Percentiles rank a stretch among this genome's conserved stretches.
Evolutionary conservation across 2,888 invertebrate genomes (phyloP).

Genomic region (Blera fallax): DNA sequence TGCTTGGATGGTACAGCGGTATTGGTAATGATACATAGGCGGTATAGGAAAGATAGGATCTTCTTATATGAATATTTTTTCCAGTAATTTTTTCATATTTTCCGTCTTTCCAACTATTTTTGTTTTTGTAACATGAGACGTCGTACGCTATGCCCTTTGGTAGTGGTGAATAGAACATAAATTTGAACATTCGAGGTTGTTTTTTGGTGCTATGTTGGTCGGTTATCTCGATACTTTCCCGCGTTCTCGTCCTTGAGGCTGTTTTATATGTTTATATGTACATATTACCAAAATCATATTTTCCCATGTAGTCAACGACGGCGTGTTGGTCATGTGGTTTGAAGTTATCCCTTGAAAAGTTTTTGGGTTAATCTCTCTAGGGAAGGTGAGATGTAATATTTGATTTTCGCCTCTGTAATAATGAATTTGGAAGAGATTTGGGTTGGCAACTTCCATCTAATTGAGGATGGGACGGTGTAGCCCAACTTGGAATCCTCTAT

Average conservation of each 20-base stretch:
- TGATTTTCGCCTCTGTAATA: conserved; percentile 19
- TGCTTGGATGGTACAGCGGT: conserved; percentile 11
- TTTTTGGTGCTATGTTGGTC: background rate
- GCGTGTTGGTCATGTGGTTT: background rate
- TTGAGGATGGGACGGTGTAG: background rate
- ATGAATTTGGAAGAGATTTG: conserved; percentile 17
- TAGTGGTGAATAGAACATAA: conserved; percentile 4
- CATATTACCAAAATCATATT: background rate
- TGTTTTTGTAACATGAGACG: background rate
- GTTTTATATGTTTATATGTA: background rate
- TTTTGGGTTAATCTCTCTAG: conserved; percentile 35
- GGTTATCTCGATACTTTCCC: background rate
- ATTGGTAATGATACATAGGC: conserved; percentile 34
- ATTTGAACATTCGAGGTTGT: conserved; percentile 10
- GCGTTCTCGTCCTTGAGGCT: background rate
- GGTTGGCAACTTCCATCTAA: background rate
- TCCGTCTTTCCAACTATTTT: background rate
- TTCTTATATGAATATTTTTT: background rate
- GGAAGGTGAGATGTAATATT: conserved; percentile 22
- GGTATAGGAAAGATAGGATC: background rate
- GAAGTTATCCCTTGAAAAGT: conserved; percentile 1
- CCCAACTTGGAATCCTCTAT: background rate
- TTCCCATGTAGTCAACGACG: background rate
- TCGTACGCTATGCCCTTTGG: conserved; percentile 5
- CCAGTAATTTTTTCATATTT: background rate